Evolutionary conservation across 2,113 vertebrate genomes (phyloP), one percentile per base, ranked within the genome.

Genomic region (Corythornis vintsioides): DNA sequence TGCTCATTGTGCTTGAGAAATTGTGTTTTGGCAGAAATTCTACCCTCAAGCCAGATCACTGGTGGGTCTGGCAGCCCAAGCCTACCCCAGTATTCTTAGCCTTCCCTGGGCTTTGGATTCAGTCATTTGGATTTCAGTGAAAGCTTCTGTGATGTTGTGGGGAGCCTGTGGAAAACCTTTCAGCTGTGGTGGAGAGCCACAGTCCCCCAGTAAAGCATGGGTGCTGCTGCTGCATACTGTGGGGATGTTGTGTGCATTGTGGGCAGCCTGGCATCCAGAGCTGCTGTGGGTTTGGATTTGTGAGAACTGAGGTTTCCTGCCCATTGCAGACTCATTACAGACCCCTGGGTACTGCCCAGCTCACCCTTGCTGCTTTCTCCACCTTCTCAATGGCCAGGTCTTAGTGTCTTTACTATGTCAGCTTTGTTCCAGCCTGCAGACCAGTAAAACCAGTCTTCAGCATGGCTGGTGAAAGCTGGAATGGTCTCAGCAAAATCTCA

Each of bases 261-360:
- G 7, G 43, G 67, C 43, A 29, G 28, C 52, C 59, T 6, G 8
- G 63, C 38, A 45, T 18, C 19, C 47, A 13, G 47, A 53, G 31
- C 55, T 15, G 38, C 63, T 2, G 4, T 17, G 28, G 48, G 55
- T 15, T 28, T 15, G 35, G 25, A 57, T 29, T 83, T 20, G 4
- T 0, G 2, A 17, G n/a, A 29, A 31, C 6, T 0, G 2, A n/a
- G 10, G 2, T 55, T 24, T 69, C 13, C 19, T 25, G 70, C 16
- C 33, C 2, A 0, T 35, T 56, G 10, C 0, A 2, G 56, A 42
- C 29, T 76, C 1, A 0, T 48, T 70, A 8, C 0, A 2, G 56
- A 42, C 25, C 70, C 1, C 0, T 48, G 63, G 7, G 24, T 19
- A 33, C 50, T 71, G n/a, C 61, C 55, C 24, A n/a, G 19, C 24